These are phyloP conservation scores for Pediacus dermestoides DNA, from an alignment of 2,888 invertebrate species.

Conservation along the genomic window DNA sequence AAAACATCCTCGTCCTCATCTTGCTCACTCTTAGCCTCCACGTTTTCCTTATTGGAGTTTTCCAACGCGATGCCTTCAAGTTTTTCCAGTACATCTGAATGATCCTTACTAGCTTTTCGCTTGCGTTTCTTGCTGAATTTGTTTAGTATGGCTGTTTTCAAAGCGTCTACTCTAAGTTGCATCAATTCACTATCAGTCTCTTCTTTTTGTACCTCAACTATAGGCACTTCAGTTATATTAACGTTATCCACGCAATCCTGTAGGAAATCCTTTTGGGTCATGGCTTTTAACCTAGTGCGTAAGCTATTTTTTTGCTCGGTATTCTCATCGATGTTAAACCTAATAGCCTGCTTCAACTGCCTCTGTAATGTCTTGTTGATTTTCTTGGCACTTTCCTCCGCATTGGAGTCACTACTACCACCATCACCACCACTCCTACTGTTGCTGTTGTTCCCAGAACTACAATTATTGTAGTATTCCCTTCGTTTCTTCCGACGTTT, in stretches of 20 bases:
- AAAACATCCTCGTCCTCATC: slow-evolving; percentile 62
- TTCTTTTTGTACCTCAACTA: slow-evolving; percentile 12
- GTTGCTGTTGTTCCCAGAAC: neutral
- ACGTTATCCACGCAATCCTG: slow-evolving; percentile 6
- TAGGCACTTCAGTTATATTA: neutral
- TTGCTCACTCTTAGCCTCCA: slow-evolving; percentile 14
- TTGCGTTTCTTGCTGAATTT: slow-evolving; percentile 60
- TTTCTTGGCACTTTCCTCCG: slow-evolving; percentile 32
- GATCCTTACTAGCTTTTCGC: slow-evolving; percentile 31
- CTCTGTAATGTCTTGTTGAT: slow-evolving; percentile 32
- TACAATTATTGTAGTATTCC: no score
- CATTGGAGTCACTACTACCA: slow-evolving; percentile 29
- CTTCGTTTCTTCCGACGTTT: slow-evolving; percentile 14
- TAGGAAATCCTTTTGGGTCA: slow-evolving; percentile 35
- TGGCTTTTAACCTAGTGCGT: slow-evolving; percentile 39
- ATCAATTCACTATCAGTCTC: slow-evolving; percentile 57
- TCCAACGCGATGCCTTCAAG: slow-evolving; percentile 25
- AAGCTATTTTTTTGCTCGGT: slow-evolving; percentile 35
- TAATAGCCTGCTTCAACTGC: slow-evolving; percentile 56
- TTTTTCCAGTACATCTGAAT: slow-evolving; percentile 12
- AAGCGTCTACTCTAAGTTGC: slow-evolving; percentile 61
- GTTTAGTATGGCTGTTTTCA: slow-evolving; percentile 66
- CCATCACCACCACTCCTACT: no score
- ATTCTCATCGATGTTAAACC: slow-evolving; percentile 37
- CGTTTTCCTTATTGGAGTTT: slow-evolving; percentile 34